Base-by-base conservation (phyloP, 2,888 invertebrate genomes). In the Agrotis puta region DNA sequence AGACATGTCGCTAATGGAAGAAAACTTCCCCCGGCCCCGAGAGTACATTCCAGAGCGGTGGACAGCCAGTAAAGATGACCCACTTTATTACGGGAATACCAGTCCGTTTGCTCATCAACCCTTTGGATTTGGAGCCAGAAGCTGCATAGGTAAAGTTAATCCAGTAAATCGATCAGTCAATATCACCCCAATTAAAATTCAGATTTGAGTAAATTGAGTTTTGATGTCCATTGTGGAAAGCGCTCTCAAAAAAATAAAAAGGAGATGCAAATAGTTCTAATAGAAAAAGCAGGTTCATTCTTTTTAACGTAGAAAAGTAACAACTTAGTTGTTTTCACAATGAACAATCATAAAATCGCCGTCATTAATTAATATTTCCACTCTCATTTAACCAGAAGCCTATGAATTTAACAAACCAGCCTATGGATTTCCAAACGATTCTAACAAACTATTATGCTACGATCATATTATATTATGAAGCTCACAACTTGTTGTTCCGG, bases 41-140 rank as follows among this genome's bases (percentile, higher is more conserved):
- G 95, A 97, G 69, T 98, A 97, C 86, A 89, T 97, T 51, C 98
- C 98, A 0, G 98, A 98, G 88, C 94, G 98, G 54, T 98, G 98
- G 98, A 82, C 96, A 3, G 82, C 85, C 18, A 90, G 90, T 0
- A 93, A 94, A 74, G 82, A 84, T 6, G 92, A 94, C 43, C 90
- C 92, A 9, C 74, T 95, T 18, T 89, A 92, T 76, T 92, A 96
- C 53, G 94, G 94, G 50, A 92, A 94, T 20, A 92, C 95, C 0
- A 97, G 97, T 88, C 97, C 97, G 0, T 97, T 97, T 83, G 96
- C 97, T 0, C 96, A 96, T 20, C 91, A 96, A 73, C 97, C 97
- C 0, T 98, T 97, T 85, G 98, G 98, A 3, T 97, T 97, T 81
- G 98, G 98, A 4, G 96, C 96, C 24, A 95, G 97, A 43, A 97